Conservation (phyloP, 2,113 vertebrate genomes). For the Cyrtonyx montezumae region DNA sequence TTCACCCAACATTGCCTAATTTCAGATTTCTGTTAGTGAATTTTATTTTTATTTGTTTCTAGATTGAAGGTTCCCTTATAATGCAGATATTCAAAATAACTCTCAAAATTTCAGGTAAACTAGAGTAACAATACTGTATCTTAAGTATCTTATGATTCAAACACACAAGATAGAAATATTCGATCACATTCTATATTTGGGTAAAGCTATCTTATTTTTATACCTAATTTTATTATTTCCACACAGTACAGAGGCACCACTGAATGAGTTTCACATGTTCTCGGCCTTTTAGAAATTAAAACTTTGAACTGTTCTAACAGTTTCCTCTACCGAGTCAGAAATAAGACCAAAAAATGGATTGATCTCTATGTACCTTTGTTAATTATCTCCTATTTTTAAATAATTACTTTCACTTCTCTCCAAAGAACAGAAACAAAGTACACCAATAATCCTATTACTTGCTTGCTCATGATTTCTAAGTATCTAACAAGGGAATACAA, state of each 20-base stretch:
- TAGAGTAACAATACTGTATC: neutral
- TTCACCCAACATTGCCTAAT: neutral
- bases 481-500: neutral
- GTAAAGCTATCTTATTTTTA: neutral
- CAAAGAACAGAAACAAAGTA: neutral
- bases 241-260: neutral
- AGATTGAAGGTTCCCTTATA: neutral
- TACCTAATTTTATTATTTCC: neutral
- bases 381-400: neutral
- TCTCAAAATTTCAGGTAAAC: neutral
- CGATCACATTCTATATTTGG: too few relatives aligned
- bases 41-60: neutral
- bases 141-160: neutral
- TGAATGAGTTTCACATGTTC: neutral
- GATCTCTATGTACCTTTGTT: neutral
- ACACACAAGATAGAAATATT: neutral
- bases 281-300: neutral
- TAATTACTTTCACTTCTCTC: neutral
- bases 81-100: neutral
- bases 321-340: neutral
- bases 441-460: neutral
- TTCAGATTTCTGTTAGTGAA: neutral
- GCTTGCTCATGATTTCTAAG: neutral
- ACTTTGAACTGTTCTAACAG: neutral
- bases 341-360: neutral